Conservation (phyloP, 2,113 vertebrate species). For the Poicephalus meyeri region DNA sequence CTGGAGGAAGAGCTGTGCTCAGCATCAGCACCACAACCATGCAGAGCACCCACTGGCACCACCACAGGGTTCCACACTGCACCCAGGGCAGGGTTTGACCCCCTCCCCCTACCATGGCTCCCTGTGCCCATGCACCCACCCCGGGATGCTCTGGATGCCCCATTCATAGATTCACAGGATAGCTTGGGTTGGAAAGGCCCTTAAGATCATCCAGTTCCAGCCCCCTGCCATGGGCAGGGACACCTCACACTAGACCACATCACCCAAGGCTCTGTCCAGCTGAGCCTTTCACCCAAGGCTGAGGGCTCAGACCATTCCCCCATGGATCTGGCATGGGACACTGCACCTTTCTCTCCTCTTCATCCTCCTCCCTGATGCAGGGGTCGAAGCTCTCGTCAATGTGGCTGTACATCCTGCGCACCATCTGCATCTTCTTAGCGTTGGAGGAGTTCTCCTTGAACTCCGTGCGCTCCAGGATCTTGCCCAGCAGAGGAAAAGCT, state of each 20-base stretch:
- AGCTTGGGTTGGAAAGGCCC: neutral
- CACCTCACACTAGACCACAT: neutral
- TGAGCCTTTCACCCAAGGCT: neutral
- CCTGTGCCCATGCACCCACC: accelerated
- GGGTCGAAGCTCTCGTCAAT: neutral
- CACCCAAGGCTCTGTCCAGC: neutral
- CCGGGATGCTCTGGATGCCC: neutral
- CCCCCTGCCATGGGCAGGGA: neutral
- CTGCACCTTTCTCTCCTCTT: constrained; percentile 59
- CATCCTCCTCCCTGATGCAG: constrained; percentile 62
- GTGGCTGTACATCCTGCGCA: constrained; percentile 52
- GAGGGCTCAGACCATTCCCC: neutral
- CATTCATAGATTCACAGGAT: neutral
- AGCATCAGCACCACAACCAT: accelerated
- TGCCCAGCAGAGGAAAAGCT: constrained; percentile 62
- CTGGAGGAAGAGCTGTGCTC: neutral
- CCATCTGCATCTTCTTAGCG: neutral
- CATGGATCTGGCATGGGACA: accelerated
- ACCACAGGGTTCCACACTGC: accelerated
- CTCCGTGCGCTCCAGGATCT: constrained; percentile 57
- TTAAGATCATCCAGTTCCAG: neutral
- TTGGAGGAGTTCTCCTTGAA: constrained; percentile 74
- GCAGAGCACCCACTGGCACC: accelerated
- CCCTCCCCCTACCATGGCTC: accelerated
- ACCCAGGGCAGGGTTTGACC: neutral